Conservation (phyloP, 1,140 invertebrate genomes). For the Drosophila ambigua region DNA sequence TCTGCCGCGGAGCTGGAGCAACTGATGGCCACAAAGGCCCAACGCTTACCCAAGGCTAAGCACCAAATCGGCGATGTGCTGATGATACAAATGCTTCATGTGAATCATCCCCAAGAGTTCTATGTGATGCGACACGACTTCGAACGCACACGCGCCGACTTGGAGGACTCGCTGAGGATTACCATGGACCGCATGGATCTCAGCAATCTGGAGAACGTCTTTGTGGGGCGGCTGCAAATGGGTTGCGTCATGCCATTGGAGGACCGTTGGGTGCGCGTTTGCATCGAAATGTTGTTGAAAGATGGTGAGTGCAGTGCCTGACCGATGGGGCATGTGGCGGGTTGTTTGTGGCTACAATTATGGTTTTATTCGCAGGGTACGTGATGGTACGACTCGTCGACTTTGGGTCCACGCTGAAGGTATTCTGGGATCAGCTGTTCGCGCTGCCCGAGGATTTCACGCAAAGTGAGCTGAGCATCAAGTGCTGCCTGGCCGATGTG, state of each 20-base stretch:
- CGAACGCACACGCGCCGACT: background rate
- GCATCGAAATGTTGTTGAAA: slow-evolving; percentile 49
- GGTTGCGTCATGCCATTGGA: slow-evolving; percentile 48
- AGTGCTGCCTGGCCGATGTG: slow-evolving; percentile 67
- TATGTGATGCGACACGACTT: slow-evolving; percentile 49
- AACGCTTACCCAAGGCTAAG: slow-evolving; percentile 16
- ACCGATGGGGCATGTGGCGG: background rate
- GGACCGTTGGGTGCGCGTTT: slow-evolving; percentile 60
- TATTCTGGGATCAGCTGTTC: slow-evolving; percentile 60
- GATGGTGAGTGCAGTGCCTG: slow-evolving; percentile 35
- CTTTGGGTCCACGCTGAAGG: slow-evolving; percentile 35
- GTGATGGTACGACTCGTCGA: slow-evolving; percentile 67
- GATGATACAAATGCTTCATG: slow-evolving; percentile 53
- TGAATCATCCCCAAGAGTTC: slow-evolving; percentile 56
- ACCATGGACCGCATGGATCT: slow-evolving; percentile 30
- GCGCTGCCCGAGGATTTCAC: slow-evolving; percentile 47
- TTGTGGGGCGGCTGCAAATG: slow-evolving; percentile 44
- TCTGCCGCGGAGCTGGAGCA: background rate
- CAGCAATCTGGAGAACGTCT: slow-evolving; percentile 45
- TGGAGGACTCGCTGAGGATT: slow-evolving; percentile 10
- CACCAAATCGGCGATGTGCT: slow-evolving; percentile 16
- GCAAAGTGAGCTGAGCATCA: slow-evolving; percentile 38
- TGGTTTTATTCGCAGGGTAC: slow-evolving; percentile 30
- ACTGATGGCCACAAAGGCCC: slow-evolving; percentile 7
- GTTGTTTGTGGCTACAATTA: background rate